Base-by-base conservation (phyloP, 2,888 invertebrate species). In the Rhimphoctona megacephalus region DNA sequence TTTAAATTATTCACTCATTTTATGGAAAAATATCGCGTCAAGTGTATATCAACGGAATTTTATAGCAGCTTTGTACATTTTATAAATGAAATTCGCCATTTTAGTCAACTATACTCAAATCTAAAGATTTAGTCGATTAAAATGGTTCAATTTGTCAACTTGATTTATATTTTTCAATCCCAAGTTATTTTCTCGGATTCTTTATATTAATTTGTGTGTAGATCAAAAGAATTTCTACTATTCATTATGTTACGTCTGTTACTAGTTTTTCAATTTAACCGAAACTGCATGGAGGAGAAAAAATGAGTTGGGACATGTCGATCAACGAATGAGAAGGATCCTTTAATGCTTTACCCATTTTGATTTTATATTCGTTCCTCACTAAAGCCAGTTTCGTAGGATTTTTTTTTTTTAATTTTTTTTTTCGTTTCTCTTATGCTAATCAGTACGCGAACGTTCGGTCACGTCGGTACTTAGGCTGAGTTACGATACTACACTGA, bases 401-500 rank as follows among this genome's bases (percentile, higher is more conserved):
- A 33, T 69, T 54, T 67, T 67, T 67, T 66, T 46, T 66, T 14
- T 30, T 19, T 22, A 6, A 6, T 54, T 36, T 30, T 69, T 69
- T 43, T 79, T 54, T 67, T 54, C 54, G 69, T 77, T 77, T 67
- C 46, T 76, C 66, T 76, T 76, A 82, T 76, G 82, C 82, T 82
- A 76, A 82, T 76, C 76, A 61, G 22, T 72, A 61, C 43, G 82
- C 67, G 76, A 82, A 76, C 57, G 76, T 61, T 76, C 61, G 82
- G 82, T 82, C 82, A 77, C 82, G 82, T 82, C 69, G 82, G 69
- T 82, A 82, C 82, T 82, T 82, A 76, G 46, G 43, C 76, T 82
- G 82, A 82, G 76, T 82, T 82, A 82, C 82, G 82, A 82, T 69
- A 77, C 82, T 69, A 57, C 57, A 30, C 76, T 82, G 82, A 82